Evolutionary conservation across 2,113 vertebrate species (phyloP).

Genomic region (Spizaetus ornatus): DNA sequence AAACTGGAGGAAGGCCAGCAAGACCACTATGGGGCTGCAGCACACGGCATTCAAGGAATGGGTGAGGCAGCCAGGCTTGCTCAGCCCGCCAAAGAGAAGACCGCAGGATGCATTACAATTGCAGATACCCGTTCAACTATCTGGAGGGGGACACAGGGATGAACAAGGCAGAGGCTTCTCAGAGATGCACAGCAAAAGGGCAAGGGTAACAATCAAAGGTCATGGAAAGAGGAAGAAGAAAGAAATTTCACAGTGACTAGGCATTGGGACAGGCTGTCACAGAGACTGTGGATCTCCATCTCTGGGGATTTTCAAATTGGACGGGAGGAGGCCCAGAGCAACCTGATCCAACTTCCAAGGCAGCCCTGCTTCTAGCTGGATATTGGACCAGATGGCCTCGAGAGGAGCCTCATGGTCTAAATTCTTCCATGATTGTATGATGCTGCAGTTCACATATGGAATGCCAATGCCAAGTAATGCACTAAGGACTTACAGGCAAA

Average conservation of each 20-base stretch:
- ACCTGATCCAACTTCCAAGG: background rate
- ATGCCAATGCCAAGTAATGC: background rate
- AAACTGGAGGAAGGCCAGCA: background rate
- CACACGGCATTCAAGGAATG: background rate
- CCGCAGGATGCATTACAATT: rapidly evolving
- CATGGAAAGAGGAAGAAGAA: background rate
- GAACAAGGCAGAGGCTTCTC: background rate
- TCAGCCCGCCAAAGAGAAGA: background rate
- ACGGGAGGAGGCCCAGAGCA: background rate
- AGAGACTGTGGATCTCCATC: background rate
- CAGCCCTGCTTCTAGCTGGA: background rate
- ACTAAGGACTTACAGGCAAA: background rate
- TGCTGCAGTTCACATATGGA: background rate
- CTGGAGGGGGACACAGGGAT: background rate
- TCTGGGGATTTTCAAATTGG: background rate
- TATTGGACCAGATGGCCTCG: rapidly evolving
- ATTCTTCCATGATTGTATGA: background rate
- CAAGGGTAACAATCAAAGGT: background rate
- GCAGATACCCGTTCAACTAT: background rate
- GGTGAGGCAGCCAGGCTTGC: background rate
- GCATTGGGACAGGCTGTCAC: background rate
- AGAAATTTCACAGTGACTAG: background rate
- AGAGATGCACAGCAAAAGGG: background rate
- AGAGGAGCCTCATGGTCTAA: background rate
- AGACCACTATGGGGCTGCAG: background rate